Conservation (phyloP, 2,888 invertebrate species). For the Amphiduros pacificus region DNA sequence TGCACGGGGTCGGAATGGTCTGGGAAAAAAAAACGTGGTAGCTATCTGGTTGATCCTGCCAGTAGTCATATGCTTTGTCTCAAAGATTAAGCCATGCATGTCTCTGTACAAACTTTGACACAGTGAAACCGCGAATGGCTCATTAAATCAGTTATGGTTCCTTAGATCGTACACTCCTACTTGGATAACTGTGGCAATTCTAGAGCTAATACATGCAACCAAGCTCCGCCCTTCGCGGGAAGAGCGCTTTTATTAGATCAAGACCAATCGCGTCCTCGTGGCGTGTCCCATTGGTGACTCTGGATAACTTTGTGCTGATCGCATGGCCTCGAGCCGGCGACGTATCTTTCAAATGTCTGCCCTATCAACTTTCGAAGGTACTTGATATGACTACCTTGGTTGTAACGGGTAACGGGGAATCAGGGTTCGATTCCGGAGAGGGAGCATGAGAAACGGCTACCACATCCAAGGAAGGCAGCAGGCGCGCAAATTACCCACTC, state of each 20-base stretch:
- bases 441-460: slow-evolving; percentile 73
- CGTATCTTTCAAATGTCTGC: slow-evolving; percentile 65
- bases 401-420: slow-evolving; percentile 73
- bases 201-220: slow-evolving; percentile 71
- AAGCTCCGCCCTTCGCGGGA: slow-evolving; percentile 41
- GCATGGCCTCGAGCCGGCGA: slow-evolving; percentile 45
- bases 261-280: slow-evolving; percentile 60
- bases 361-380: slow-evolving; percentile 71
- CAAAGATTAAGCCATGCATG: slow-evolving; percentile 73
- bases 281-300: slow-evolving; percentile 48
- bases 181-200: slow-evolving; percentile 71
- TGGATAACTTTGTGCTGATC: slow-evolving; percentile 54
- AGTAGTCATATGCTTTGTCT: slow-evolving; percentile 71
- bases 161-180: slow-evolving; percentile 55
- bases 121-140: slow-evolving; percentile 57
- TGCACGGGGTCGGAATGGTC: no score
- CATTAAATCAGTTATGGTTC: slow-evolving; percentile 58
- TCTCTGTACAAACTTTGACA: slow-evolving; percentile 64
- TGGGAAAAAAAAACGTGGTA: no score
- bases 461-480: slow-evolving; percentile 74
- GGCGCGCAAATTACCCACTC: slow-evolving; percentile 72
- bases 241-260: slow-evolving; percentile 65
- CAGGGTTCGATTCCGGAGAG: slow-evolving; percentile 76
- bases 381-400: slow-evolving; percentile 71
- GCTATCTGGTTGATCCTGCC: slow-evolving; percentile 66